phyloP scores from a whole-genome alignment of 2,113 vertebrate genomes.

The Scolopax mira region DNA sequence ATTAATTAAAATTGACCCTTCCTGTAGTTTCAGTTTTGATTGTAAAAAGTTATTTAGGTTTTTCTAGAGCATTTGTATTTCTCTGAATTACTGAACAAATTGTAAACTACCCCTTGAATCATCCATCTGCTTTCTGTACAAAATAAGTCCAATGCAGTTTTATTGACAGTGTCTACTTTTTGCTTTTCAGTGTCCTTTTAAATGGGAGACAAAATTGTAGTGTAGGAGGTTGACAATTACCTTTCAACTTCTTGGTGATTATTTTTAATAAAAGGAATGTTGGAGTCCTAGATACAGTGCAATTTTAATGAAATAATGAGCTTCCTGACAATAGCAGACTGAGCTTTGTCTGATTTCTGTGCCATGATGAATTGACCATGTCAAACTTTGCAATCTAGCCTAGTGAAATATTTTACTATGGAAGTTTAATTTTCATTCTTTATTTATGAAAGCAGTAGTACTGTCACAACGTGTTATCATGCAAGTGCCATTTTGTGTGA shows the following conservation, averaged over 20 bases:
- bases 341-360: constrained; percentile 59
- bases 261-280: constrained; percentile 56
- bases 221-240: constrained; percentile 15
- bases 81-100: background rate
- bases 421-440: constrained; percentile 74
- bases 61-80: background rate
- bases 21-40: background rate
- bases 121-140: background rate
- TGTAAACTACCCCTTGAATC: background rate
- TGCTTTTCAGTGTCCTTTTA: background rate
- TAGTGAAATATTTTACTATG: constrained; percentile 74
- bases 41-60: background rate
- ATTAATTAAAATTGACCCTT: background rate
- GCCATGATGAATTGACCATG: constrained; percentile 67
- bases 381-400: constrained; percentile 60
- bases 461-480: constrained; percentile 51
- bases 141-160: background rate
- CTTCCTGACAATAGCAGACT: constrained; percentile 51
- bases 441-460: constrained; percentile 69
- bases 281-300: constrained; percentile 3
- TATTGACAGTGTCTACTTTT: background rate
- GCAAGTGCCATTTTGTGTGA: constrained; percentile 48
- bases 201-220: constrained; percentile 1
- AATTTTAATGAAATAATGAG: constrained; percentile 71
- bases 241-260: constrained; percentile 24